Percentiles rank a stretch among this genome's conserved stretches.
These are phyloP conservation scores for Brenthis ino DNA, from an alignment of 2,888 invertebrate species.

Conservation along the genomic window DNA sequence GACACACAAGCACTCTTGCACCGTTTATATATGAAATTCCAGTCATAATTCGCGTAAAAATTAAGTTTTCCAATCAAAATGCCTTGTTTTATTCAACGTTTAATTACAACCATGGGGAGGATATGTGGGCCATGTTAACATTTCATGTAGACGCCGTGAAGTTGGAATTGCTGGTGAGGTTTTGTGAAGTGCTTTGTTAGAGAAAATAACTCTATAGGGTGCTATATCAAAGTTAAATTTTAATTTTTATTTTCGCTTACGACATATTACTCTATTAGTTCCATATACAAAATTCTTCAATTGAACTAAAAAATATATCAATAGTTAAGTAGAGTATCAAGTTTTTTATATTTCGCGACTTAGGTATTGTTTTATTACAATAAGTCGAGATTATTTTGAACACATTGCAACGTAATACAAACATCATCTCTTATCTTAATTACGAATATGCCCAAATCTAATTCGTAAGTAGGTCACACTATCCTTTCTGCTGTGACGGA, in stretches of 20 bases:
- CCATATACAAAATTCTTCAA: no score
- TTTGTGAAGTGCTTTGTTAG: constrained; percentile 37
- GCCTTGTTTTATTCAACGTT: constrained; percentile 51
- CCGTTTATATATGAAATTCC: constrained; percentile 45
- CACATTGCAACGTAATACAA: no score
- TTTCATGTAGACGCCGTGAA: constrained; percentile 51
- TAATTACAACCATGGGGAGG: constrained; percentile 47
- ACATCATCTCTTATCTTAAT: no score
- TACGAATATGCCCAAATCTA: no score
- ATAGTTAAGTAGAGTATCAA: no score
- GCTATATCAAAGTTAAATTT: constrained; percentile 2
- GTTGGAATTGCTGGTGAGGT: constrained; percentile 39
- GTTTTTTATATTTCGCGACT: no score
- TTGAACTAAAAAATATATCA: no score
- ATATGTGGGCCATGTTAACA: constrained; percentile 60
- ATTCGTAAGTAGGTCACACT: no score
- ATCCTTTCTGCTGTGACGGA: no score
- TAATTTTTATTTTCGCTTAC: not conserved
- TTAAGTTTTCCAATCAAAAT: constrained; percentile 36
- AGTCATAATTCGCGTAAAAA: constrained; percentile 61
- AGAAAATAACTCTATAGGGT: constrained; percentile 39
- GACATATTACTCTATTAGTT: no score
- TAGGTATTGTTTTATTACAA: no score
- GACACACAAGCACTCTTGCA: constrained; percentile 44
- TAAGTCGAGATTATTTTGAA: no score